Percentiles rank a stretch among this genome's conserved stretches.
Evolutionary conservation across 2,113 vertebrate species (phyloP).

Genomic region (Beaufortia kweichowensis): DNA sequence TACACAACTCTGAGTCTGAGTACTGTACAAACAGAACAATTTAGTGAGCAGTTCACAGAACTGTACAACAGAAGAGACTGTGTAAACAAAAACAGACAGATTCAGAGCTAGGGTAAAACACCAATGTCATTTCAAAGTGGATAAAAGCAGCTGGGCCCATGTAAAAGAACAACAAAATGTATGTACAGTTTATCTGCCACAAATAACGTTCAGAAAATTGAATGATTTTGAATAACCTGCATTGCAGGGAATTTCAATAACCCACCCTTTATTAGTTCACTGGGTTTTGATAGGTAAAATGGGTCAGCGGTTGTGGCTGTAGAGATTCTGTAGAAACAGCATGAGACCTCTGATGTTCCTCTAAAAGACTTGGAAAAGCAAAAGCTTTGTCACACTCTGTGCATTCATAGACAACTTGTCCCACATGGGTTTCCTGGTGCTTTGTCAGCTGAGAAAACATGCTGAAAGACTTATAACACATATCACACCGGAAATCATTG

Average conservation of each 20-base stretch:
- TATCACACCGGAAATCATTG: constrained; percentile 70
- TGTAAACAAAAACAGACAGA: constrained; percentile 2
- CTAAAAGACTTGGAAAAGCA: constrained; percentile 74
- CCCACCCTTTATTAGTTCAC: constrained; percentile 22
- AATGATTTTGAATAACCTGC: constrained; percentile 39
- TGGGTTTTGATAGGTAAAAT: constrained; percentile 22
- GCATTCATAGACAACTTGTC: constrained; percentile 78
- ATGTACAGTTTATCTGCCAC: neutral
- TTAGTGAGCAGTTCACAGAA: constrained; percentile 33
- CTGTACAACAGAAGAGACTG: neutral
- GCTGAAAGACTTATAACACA: constrained; percentile 77
- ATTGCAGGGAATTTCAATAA: constrained; percentile 12
- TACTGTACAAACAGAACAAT: constrained; percentile 30
- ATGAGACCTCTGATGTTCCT: constrained; percentile 74
- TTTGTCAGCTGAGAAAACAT: constrained; percentile 60
- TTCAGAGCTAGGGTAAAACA: constrained; percentile 25
- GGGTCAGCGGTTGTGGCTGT: constrained; percentile 22
- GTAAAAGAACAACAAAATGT: constrained; percentile 2
- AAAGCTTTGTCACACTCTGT: constrained; percentile 80
- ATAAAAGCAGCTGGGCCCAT: constrained; percentile 8
- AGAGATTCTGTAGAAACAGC: constrained; percentile 41
- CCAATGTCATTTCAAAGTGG: neutral
- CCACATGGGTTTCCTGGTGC: constrained; percentile 77
- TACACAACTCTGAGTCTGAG: constrained; percentile 24
- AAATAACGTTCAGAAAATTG: constrained; percentile 42